Percentiles rank a stretch among this genome's conserved stretches.
Conservation (phyloP, 2,888 invertebrate species). For the Caenorhabditis japonica region DNA sequence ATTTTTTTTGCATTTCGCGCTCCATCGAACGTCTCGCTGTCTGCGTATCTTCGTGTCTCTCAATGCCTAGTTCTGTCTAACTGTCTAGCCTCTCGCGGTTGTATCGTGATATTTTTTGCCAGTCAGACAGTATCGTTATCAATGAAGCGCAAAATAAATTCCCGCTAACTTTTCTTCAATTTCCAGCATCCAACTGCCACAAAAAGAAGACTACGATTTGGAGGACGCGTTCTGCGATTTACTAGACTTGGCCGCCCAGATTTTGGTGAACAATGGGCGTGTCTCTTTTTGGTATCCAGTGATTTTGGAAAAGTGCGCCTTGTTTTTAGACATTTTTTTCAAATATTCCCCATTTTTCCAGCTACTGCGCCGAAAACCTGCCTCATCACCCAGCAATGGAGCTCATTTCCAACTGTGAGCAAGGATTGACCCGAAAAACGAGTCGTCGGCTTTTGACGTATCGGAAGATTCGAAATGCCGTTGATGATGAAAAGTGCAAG, state of each 20-base stretch:
- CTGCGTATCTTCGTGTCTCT: too few relatives aligned
- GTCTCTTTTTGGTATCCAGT: constrained; percentile 96
- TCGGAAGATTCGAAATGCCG: constrained; percentile 58
- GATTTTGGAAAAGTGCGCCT: constrained; percentile 82
- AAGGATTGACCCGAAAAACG: constrained; percentile 82
- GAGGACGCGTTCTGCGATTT: constrained; percentile 82
- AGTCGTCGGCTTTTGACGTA: constrained; percentile 69
- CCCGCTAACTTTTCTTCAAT: neutral
- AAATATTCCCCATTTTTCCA: too few relatives aligned
- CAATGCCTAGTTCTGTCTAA: too few relatives aligned
- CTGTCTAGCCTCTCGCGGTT: too few relatives aligned
- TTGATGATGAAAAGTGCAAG: constrained; percentile 20
- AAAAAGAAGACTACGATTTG: constrained; percentile 87
- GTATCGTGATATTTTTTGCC: too few relatives aligned
- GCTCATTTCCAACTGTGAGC: constrained; percentile 89
- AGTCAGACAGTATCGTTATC: too few relatives aligned
- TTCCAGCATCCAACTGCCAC: constrained; percentile 78
- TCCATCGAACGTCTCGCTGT: too few relatives aligned
- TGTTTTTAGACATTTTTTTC: too few relatives aligned
- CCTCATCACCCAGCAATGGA: constrained; percentile 87
- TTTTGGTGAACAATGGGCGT: constrained; percentile 85
- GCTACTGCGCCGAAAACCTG: constrained; percentile 81
- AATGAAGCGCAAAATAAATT: neutral
- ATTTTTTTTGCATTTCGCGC: too few relatives aligned
- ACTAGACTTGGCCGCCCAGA: constrained; percentile 86